Base-by-base conservation (phyloP, 2,888 invertebrate genomes). In the Eupsilia transversa region DNA sequence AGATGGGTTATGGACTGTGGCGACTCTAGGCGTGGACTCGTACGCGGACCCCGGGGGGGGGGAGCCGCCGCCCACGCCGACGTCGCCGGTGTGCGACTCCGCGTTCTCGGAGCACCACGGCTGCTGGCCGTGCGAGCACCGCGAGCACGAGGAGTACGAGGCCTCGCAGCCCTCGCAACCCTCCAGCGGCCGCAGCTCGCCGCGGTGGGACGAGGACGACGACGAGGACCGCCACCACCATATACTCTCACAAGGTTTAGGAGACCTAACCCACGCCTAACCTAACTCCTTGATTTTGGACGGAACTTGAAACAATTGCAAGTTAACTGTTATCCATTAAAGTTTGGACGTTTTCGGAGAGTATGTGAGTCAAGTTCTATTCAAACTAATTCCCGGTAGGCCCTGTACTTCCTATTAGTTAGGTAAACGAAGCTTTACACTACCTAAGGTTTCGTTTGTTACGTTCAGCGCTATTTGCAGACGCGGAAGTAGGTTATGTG, bases 51-150 rank as follows among this genome's bases (percentile, higher is more conserved):
- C 96, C 38, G 96, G 96, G 20, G 96, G 96, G 90, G 96, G 95
- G 71, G 94, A 94, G 91, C 95, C 95, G 65, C 95, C 96, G 41
- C 95, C 95, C 71, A 94, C 96, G 83, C 96, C 95, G 89, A 95
- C 94, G 84, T 96, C 95, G 77, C 96, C 95, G 70, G 95, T 94
- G 86, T 96, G 93, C 93, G 97, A 95, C 93, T 96, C 95, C 74
- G 97, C 95, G 80, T 96, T 92, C 92, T 96, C 96, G 80, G 96
- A 96, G 84, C 96, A 96, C 88, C 94, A 94, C 89, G 95, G 95
- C 79, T 95, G 96, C 88, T 95, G 96, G 95, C 96, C 96, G 74
- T 95, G 96, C 91, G 96, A 96, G 86, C 95, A 94, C 76, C 94
- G 94, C 23, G 94, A 94, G 54, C 91, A 92, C 79, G 94, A 94